Conservation (phyloP, 2,888 invertebrate genomes). For the Stratiomys singularior region DNA sequence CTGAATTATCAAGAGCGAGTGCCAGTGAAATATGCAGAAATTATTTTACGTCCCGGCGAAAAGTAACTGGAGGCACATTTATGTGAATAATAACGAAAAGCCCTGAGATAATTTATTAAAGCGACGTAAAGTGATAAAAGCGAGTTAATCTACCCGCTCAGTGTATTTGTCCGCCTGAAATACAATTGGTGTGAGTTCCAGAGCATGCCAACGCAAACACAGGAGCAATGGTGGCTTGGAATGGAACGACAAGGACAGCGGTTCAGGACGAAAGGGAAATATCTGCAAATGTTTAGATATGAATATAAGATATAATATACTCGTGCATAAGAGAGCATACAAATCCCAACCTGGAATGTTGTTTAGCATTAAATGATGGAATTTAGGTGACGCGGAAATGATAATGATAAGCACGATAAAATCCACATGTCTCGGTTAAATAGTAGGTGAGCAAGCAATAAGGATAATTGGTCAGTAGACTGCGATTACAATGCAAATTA, state of each 20-base stretch:
- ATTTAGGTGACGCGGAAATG: conserved; percentile 44
- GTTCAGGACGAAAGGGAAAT: not conserved
- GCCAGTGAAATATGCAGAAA: conserved; percentile 25
- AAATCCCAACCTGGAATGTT: conserved; percentile 28
- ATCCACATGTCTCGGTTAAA: not conserved
- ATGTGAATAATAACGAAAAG: conserved; percentile 43
- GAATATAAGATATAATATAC: too few relatives aligned
- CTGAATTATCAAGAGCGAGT: conserved; percentile 16
- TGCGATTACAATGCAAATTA: not conserved
- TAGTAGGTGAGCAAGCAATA: not conserved
- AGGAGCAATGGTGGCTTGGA: not conserved
- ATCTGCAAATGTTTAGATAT: too few relatives aligned
- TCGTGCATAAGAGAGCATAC: not conserved
- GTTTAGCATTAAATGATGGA: conserved; percentile 33
- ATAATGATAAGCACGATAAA: conserved; percentile 33
- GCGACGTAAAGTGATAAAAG: conserved; percentile 39
- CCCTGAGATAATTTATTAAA: conserved; percentile 40
- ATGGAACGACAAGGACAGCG: not conserved
- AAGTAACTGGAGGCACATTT: conserved; percentile 30
- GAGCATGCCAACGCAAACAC: not conserved
- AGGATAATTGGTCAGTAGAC: not conserved
- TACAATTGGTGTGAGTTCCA: not conserved
- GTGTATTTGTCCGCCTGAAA: conserved; percentile 15
- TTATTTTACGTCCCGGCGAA: conserved; percentile 25
- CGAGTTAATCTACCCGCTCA: conserved; percentile 33